A percentile compares a stretch with the other conserved stretches of the same genome.
Conservation (phyloP, 2,888 invertebrate species). For the Baronia brevicornis region DNA sequence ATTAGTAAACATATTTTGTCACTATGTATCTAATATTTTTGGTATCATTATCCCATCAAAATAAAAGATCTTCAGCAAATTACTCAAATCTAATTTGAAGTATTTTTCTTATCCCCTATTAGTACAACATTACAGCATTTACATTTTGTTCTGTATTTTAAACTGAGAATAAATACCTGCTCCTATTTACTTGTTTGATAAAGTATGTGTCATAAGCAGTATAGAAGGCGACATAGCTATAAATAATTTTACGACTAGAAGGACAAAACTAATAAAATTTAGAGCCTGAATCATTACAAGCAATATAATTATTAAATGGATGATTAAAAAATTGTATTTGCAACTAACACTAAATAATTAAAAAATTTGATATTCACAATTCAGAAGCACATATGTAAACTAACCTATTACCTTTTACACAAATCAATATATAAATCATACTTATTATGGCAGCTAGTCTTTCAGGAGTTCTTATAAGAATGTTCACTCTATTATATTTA, state of each 20-base stretch:
- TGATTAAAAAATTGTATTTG: slow-evolving; percentile 2
- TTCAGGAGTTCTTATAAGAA: slow-evolving; percentile 31
- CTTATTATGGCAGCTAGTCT: slow-evolving; percentile 59
- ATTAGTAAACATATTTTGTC: slow-evolving; percentile 16
- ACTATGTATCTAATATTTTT: slow-evolving; percentile 15
- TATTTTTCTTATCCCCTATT: neutral
- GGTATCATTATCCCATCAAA: slow-evolving; percentile 15
- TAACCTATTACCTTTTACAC: slow-evolving; percentile 29
- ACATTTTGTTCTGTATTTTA: slow-evolving; percentile 1
- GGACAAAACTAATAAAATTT: slow-evolving; percentile 22
- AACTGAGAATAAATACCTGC: neutral
- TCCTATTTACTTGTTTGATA: slow-evolving; percentile 1
- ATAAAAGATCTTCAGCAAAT: no score
- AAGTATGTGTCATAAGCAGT: neutral
- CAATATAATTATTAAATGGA: slow-evolving; percentile 12
- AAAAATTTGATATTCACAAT: neutral
- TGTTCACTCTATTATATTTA: slow-evolving; percentile 17
- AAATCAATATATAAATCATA: slow-evolving; percentile 32
- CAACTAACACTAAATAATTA: neutral
- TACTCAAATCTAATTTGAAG: neutral
- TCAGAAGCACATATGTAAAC: slow-evolving; percentile 30
- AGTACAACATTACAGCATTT: neutral
- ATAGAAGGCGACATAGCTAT: slow-evolving; percentile 18
- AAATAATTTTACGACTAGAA: slow-evolving; percentile 31
- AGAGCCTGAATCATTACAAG: slow-evolving; percentile 18